Evolutionary conservation across 2,888 invertebrate genomes (phyloP), one percentile per base, ranked within the genome.

Genomic region (Thecocarcelia acutangulata): DNA sequence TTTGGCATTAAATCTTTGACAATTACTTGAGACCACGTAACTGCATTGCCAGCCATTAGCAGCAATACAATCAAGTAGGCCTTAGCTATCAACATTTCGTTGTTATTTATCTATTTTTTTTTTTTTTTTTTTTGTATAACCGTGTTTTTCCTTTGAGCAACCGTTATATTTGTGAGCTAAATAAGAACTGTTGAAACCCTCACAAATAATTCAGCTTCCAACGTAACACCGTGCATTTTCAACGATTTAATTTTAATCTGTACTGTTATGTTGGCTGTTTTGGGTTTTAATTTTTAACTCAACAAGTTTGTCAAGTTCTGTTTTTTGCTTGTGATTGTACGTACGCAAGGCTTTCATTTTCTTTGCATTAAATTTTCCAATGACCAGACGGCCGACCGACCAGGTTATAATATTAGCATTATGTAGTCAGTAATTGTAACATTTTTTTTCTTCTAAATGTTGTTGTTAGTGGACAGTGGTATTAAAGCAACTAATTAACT

Each of bases 251-350:
- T 24, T 54, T 19, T 21, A 40, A 33, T 66, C 40, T 24, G 19
- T 15, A 15, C n/a, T 50, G 13, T 52, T 37, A 50, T 50, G 40
- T 24, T 54, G 42, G 52, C 46, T n/a, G 42, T 12, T 54, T 44
- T 52, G 33, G 48, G 11, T 42, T 66, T 37, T 24, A 13, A 6
- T 19, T 58, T 59, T 42, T 13, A 44, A 8, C 28, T 63, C 46
- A 82, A 82, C 82, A 78, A 70, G 82, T 82, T 82, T 74, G 54
- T 46, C 82, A 59, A 69, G 82, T 78, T 78, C 78, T 82, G 46
- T n/a, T 33, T 61, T 17, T 28, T 33, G 8, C 8, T 33, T 69
- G 44, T 24, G 17, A 33, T 9, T 33, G 15, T 50, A 64, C 48
- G 28, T 68, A 44, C 37, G 61, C 59, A 50, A 64, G 54, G 80